A percentile compares a stretch with the other conserved stretches of the same genome.
Conservation (phyloP, 2,797 vertebrate species). For the Apodemus agrarius region DNA sequence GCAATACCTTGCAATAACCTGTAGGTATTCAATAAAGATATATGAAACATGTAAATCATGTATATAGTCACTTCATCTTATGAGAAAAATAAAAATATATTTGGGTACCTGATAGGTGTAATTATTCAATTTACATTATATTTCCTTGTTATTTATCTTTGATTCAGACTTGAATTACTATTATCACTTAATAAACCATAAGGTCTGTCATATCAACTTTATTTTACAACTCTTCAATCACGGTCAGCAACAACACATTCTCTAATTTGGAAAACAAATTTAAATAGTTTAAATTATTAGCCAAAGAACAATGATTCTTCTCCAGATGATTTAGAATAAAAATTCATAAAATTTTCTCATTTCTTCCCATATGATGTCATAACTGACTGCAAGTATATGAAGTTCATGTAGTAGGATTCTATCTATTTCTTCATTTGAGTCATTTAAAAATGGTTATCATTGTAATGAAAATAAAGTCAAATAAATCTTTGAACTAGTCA, state of each 20-base stretch:
- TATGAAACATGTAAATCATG: slow-evolving; percentile 15
- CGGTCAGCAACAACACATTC: not conserved
- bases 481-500: not conserved
- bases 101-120: slow-evolving; percentile 15
- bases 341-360: not conserved
- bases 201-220: not conserved
- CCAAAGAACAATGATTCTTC: not conserved
- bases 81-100: not conserved
- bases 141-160: not conserved
- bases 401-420: not conserved
- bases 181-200: not conserved
- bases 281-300: not conserved
- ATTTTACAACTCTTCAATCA: slow-evolving; percentile 2
- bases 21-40: not conserved
- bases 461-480: slow-evolving; percentile 15
- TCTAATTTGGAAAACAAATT: not conserved
- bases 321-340: not conserved
- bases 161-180: slow-evolving; percentile 46
- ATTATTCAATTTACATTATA: not conserved
- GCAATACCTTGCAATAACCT: not conserved
- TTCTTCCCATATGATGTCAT: not conserved
- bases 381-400: not conserved
- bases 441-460: not conserved
- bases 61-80: not conserved
- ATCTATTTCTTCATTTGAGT: slow-evolving; percentile 6